A percentile compares a stretch with the other conserved stretches of the same genome.
Evolutionary conservation across 2,113 vertebrate genomes (phyloP).

Genomic region (Vimba vimba): DNA sequence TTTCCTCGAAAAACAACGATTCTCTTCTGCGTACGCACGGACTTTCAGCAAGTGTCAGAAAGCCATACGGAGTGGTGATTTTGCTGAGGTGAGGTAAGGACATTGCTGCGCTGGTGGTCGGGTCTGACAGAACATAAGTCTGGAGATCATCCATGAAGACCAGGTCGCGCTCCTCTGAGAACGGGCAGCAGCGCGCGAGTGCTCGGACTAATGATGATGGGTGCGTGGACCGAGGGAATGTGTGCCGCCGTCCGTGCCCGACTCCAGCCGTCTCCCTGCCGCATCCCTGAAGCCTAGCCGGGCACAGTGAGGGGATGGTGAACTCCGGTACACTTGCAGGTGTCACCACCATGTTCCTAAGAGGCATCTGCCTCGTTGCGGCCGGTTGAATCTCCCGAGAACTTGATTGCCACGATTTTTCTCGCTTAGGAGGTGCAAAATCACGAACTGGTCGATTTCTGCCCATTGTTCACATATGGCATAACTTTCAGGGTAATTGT

Average conservation of each 20-base stretch:
- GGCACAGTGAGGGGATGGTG: constrained; percentile 69
- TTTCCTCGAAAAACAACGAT: constrained; percentile 72
- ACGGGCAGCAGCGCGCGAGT: constrained; percentile 57
- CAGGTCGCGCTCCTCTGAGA: not conserved
- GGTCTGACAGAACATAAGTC: constrained; percentile 61
- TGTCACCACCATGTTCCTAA: constrained; percentile 66
- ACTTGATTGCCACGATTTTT: not conserved
- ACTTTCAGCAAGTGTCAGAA: constrained; percentile 69
- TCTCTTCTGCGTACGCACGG: constrained; percentile 71
- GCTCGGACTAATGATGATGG: constrained; percentile 22
- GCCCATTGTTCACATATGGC: not conserved
- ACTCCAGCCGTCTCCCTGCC: constrained; percentile 32
- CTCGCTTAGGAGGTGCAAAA: not conserved
- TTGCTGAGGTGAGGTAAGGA: constrained; percentile 72
- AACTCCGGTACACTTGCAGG: constrained; percentile 75
- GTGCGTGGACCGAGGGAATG: constrained; percentile 19
- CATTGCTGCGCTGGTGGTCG: constrained; percentile 64
- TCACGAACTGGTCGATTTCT: constrained; percentile 1
- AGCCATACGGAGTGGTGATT: constrained; percentile 68
- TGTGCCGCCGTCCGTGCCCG: constrained; percentile 8
- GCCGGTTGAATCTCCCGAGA: not conserved
- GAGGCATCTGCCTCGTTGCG: constrained; percentile 20
- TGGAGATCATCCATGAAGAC: constrained; percentile 23
- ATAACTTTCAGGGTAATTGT: not conserved
- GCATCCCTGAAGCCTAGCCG: constrained; percentile 49